Percentiles rank a stretch among this genome's conserved stretches.
Evolutionary conservation across 2,113 vertebrate species (phyloP).

Genomic region (Eudyptes chrysolophus): DNA sequence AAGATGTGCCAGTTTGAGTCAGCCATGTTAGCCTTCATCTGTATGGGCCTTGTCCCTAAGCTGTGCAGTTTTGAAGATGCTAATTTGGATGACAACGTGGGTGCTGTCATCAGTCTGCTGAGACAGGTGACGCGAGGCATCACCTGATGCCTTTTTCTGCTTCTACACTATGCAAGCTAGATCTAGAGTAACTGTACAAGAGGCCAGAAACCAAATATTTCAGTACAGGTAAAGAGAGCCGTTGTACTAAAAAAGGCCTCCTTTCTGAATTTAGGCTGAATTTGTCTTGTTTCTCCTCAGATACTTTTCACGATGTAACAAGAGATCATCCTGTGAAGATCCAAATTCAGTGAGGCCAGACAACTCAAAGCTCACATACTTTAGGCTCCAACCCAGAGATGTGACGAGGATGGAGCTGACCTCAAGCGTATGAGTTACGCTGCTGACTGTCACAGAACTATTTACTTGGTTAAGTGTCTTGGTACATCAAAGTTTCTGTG

Average conservation of each 20-base stretch:
- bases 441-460: background rate
- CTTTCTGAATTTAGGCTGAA: background rate
- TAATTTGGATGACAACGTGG: background rate
- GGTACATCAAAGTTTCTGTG: background rate
- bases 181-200: background rate
- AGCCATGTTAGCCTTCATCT: background rate
- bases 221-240: background rate
- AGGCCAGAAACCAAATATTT: background rate
- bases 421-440: background rate
- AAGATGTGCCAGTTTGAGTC: background rate
- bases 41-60: background rate
- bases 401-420: background rate
- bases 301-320: background rate
- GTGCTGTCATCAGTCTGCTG: background rate
- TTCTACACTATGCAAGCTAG: background rate
- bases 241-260: background rate
- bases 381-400: background rate
- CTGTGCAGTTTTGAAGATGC: background rate
- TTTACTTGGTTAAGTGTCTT: background rate
- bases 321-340: background rate
- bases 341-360: background rate
- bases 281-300: background rate
- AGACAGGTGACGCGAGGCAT: background rate
- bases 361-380: background rate
- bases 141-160: background rate